Evolutionary conservation across 2,113 vertebrate species (phyloP), one percentile per base, ranked within the genome.

Genomic region (Guaruba guarouba): DNA sequence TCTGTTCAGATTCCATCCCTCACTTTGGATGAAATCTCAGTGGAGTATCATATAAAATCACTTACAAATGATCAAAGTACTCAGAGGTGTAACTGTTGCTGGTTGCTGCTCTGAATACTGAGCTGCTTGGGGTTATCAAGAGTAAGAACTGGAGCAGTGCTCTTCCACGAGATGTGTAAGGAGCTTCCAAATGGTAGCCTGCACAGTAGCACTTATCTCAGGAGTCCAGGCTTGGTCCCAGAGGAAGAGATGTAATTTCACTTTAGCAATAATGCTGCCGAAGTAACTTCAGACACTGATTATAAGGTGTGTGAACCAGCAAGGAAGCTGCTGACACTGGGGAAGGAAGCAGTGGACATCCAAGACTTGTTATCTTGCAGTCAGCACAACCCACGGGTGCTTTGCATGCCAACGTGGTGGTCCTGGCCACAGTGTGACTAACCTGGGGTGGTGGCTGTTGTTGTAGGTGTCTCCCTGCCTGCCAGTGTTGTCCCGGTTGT

Each of bases 391-490:
- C 57, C 63, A 4, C 1, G 0, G 62, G 18, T 25, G 46, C 57
- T 75, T 18, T 64, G 13, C 39, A 11, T 54, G 82, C 74, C 44
- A 11, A 2, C 7, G 13, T 51, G 77, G 25, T 68, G 90, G 29
- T 86, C 59, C 70, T 55, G 23, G 37, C 13, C n/a, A 46, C 62
- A 15, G 22, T 0, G 6, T 73, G 86, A 79, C 69, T 96, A 57
- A 97, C 43, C 69, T 43, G 18, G 17, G 70, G 3, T 62, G 89
- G 64, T 83, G 92, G 46, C 82, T 95, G 17, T 80, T 77, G 77
- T 91, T 96, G 81, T 91, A 99, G 99, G 99, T 99, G 57, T 99
- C 99, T 22, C 99, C 99, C 69, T 99, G 99, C 98, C 98, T 99
- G 97, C 99, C 99, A 12, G 99, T 99, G 27, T 97, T 99, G 94